Percentiles rank a stretch among this genome's conserved stretches.
Conservation (phyloP, 2,113 vertebrate species). For the Microtus richardsoni region DNA sequence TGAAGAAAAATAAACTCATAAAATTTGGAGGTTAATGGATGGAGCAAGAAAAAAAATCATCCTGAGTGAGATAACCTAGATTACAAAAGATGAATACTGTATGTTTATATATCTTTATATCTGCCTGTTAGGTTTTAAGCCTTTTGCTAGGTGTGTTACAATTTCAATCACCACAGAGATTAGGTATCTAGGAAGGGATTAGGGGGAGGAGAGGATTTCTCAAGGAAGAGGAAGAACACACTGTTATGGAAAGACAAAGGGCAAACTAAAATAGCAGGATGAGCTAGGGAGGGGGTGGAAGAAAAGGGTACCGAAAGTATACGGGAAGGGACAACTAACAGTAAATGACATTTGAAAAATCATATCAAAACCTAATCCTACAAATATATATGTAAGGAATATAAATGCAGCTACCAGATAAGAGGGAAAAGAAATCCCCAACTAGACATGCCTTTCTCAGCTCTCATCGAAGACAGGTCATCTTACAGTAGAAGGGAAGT, state of each 20-base stretch:
- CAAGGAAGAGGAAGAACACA: neutral
- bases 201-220: neutral
- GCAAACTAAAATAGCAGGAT: neutral
- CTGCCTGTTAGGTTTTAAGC: neutral
- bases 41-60: neutral
- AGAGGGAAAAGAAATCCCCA: neutral
- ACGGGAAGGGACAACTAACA: neutral
- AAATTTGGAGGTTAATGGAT: neutral
- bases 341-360: neutral
- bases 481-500: neutral
- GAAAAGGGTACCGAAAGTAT: neutral
- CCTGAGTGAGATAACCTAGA: neutral
- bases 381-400: neutral
- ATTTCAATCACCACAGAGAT: neutral
- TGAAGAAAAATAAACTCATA: neutral
- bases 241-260: neutral
- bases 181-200: neutral
- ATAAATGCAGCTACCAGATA: neutral
- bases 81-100: neutral
- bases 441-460: neutral
- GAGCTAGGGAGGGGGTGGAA: neutral
- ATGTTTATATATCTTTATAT: neutral
- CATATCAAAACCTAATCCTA: neutral
- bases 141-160: neutral
- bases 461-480: neutral